Evolutionary conservation across 2,888 invertebrate genomes (phyloP).

Genomic region (Zaprionus bogoriensis): DNA sequence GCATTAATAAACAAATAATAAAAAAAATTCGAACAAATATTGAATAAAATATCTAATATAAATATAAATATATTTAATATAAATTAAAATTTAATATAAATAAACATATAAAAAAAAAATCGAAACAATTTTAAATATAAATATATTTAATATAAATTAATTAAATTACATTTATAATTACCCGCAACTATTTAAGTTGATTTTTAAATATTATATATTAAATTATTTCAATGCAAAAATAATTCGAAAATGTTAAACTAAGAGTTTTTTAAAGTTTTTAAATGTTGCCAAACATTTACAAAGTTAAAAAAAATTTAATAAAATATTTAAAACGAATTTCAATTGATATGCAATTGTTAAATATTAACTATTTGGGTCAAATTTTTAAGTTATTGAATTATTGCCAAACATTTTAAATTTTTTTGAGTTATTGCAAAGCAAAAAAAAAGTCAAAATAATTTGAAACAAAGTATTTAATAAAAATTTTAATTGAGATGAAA

Average conservation of each 20-base stretch:
- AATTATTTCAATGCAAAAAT: neutral
- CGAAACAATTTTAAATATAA: neutral
- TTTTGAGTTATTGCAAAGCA: too few relatives aligned
- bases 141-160: neutral
- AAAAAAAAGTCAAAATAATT: too few relatives aligned
- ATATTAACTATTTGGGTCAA: too few relatives aligned
- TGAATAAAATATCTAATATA: neutral
- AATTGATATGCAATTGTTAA: too few relatives aligned
- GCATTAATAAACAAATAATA: neutral
- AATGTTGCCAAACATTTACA: too few relatives aligned
- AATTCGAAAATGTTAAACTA: neutral
- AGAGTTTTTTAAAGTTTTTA: neutral
- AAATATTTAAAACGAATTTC: too few relatives aligned
- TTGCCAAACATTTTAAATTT: too few relatives aligned
- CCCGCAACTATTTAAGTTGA: too few relatives aligned
- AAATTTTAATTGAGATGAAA: too few relatives aligned
- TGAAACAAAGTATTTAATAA: too few relatives aligned
- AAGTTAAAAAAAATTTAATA: too few relatives aligned
- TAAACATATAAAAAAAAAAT: neutral
- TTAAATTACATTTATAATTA: neutral
- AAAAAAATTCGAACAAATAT: neutral
- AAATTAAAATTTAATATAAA: neutral
- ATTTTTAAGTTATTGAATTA: too few relatives aligned
- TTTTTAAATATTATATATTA: neutral
- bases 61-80: neutral